Percentiles rank a stretch among this genome's conserved stretches.
Conservation (phyloP, 1,140 invertebrate genomes). For the Pinna nobilis region DNA sequence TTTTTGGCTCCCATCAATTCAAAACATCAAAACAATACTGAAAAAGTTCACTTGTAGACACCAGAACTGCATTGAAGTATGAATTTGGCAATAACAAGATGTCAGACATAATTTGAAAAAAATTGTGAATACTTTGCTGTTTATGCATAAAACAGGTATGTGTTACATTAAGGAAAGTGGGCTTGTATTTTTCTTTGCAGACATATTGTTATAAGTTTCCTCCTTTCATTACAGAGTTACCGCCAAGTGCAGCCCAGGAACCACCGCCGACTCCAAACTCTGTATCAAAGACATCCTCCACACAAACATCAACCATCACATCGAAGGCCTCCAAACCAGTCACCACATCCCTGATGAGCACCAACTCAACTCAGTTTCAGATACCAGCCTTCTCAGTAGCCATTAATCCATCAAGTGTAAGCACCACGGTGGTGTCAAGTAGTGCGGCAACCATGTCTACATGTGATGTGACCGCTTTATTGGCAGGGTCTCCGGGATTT, state of each 20-base stretch:
- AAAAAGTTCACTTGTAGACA: too few species aligned
- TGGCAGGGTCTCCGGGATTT: conserved; percentile 15
- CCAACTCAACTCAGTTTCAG: background rate
- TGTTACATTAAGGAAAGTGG: background rate
- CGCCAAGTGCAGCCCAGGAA: conserved; percentile 89
- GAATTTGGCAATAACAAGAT: too few species aligned
- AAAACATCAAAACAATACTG: too few species aligned
- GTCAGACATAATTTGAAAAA: background rate
- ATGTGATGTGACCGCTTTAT: conserved; percentile 24
- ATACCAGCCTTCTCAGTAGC: conserved; percentile 15
- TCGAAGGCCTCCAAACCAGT: conserved; percentile 3
- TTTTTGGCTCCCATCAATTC: too few species aligned
- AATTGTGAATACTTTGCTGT: background rate
- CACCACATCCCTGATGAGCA: background rate
- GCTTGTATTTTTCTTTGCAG: background rate
- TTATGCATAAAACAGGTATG: background rate
- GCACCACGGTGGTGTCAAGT: background rate
- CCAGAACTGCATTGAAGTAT: too few species aligned
- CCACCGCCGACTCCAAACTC: conserved; percentile 82
- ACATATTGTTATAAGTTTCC: too few species aligned
- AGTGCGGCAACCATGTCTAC: conserved; percentile 2
- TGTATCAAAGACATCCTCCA: conserved; percentile 55
- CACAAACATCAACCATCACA: conserved; percentile 38
- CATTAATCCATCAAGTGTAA: conserved; percentile 9
- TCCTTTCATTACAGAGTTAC: conserved; percentile 80